phyloP scores from a whole-genome alignment of 2,888 invertebrate genomes.

The Ichneumoninae sp. region DNA sequence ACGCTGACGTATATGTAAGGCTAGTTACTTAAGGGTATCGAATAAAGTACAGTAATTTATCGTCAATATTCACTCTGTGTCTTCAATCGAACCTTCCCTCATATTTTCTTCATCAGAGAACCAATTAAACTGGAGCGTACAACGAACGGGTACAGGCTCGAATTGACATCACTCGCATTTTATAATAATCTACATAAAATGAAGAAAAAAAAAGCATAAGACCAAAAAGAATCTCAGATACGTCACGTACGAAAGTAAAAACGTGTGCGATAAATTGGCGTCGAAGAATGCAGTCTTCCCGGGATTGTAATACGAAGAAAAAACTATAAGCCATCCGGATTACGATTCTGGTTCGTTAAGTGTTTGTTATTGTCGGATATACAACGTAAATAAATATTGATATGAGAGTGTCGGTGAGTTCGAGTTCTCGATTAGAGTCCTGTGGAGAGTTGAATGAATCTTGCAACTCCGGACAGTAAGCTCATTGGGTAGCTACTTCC shows the following conservation, averaged over 20 bases:
- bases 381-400: slow-evolving; percentile 37
- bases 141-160: slow-evolving; percentile 20
- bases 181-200: background rate
- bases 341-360: slow-evolving; percentile 1
- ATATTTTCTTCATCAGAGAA: background rate
- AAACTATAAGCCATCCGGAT: slow-evolving; percentile 6
- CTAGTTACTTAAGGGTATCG: slow-evolving; percentile 66
- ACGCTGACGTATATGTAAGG: slow-evolving; percentile 27
- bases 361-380: slow-evolving; percentile 22
- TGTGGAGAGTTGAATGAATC: slow-evolving; percentile 43
- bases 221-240: slow-evolving; percentile 42
- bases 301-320: background rate
- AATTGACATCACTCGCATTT: background rate
- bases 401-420: background rate
- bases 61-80: slow-evolving; percentile 54
- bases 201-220: slow-evolving; percentile 16
- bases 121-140: slow-evolving; percentile 32
- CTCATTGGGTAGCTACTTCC: background rate
- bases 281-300: slow-evolving; percentile 11
- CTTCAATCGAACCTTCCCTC: slow-evolving; percentile 12
- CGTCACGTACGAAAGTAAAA: slow-evolving; percentile 34
- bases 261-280: slow-evolving; percentile 29
- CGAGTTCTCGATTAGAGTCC: slow-evolving; percentile 10
- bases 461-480: background rate
- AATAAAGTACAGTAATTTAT: slow-evolving; percentile 80